A percentile compares a stretch with the other conserved stretches of the same genome.
These are phyloP conservation scores for Trilocha varians DNA, from an alignment of 2,888 invertebrate species.

Conservation along the genomic window DNA sequence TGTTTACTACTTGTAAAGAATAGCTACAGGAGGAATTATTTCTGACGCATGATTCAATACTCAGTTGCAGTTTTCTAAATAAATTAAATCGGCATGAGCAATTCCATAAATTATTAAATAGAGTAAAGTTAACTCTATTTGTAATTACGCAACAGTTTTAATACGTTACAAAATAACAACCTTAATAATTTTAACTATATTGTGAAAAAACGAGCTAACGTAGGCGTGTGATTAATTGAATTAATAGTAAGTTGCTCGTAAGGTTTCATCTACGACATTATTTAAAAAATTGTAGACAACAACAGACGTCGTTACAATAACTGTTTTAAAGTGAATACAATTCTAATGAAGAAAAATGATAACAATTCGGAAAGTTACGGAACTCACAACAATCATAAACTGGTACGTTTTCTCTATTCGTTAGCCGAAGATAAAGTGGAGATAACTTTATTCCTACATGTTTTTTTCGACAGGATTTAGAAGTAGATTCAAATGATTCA, in stretches of 20 bases:
- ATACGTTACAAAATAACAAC: neutral
- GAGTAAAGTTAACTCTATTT: no score
- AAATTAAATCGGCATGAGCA: no score
- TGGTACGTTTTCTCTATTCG: slow-evolving; percentile 10
- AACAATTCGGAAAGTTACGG: slow-evolving; percentile 29
- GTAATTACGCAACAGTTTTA: neutral
- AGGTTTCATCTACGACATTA: slow-evolving; percentile 53
- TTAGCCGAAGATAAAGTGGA: no score
- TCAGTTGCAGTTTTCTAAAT: no score
- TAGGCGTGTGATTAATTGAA: slow-evolving; percentile 57
- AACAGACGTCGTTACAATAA: slow-evolving; percentile 18
- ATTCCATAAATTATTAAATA: no score
- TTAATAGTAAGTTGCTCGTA: slow-evolving; percentile 39
- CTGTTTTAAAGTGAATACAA: slow-evolving; percentile 7
- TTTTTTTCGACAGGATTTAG: neutral
- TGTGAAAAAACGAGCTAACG: slow-evolving; percentile 17
- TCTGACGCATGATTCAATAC: no score
- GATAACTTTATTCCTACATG: no score
- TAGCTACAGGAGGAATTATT: no score
- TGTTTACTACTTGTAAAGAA: no score
- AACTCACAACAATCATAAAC: slow-evolving; percentile 36
- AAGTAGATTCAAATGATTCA: slow-evolving; percentile 25
- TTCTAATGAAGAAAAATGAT: slow-evolving; percentile 33
- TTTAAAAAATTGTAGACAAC: slow-evolving; percentile 25
- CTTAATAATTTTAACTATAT: slow-evolving; percentile 6